Percentiles rank a stretch among this genome's conserved stretches.
These are phyloP conservation scores for Sebastes itinus DNA, from an alignment of 2,797 vertebrate species.

Conservation along the genomic window DNA sequence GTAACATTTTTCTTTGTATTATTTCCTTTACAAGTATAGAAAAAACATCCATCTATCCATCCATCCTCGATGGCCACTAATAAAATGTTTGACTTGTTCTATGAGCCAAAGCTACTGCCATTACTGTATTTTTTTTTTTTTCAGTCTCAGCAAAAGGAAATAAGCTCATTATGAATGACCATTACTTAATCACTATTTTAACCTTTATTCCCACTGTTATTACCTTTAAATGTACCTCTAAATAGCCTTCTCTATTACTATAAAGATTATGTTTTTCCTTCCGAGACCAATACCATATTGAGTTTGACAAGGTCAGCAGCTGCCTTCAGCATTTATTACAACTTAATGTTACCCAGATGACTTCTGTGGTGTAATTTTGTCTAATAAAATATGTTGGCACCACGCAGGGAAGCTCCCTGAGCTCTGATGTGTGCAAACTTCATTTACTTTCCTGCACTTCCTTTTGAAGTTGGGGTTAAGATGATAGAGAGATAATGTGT, in stretches of 20 bases:
- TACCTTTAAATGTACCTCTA: not conserved
- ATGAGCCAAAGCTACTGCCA: not conserved
- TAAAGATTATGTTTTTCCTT: not conserved
- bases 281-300: not conserved
- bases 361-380: constrained; percentile 11
- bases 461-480: constrained; percentile 20
- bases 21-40: not conserved
- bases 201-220: not conserved
- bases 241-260: not conserved
- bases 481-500: constrained; percentile 30
- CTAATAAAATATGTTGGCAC: constrained; percentile 19
- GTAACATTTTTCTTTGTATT: not conserved
- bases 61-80: not conserved
- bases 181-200: not conserved
- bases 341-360: constrained; percentile 17
- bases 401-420: not conserved
- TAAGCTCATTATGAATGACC: not conserved
- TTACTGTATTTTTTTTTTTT: not conserved
- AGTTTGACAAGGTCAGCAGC: constrained; percentile 20
- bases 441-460: constrained; percentile 22
- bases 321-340: constrained; percentile 20
- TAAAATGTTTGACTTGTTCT: not conserved
- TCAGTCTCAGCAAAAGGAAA: not conserved
- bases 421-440: constrained; percentile 18
- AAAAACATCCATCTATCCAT: not conserved